These are phyloP conservation scores for Ctenoplectra terminalis DNA, from an alignment of 1,140 invertebrate species.

Conservation along the genomic window DNA sequence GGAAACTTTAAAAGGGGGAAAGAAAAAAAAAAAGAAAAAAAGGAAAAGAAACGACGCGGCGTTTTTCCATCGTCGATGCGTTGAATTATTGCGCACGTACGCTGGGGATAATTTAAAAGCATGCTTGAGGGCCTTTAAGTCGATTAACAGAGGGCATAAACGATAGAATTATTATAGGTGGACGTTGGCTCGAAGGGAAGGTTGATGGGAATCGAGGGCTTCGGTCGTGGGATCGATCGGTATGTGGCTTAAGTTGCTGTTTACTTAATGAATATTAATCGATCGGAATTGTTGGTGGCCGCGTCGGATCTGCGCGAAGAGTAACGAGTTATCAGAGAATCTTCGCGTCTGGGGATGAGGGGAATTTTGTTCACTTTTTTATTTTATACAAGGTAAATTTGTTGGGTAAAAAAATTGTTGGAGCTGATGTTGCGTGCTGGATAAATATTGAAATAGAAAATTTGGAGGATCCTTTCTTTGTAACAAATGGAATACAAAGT, in stretches of 20 bases:
- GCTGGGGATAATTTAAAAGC: not conserved
- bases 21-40: too few relatives aligned
- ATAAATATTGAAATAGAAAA: too few relatives aligned
- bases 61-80: not conserved
- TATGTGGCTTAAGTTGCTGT: not conserved
- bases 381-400: too few relatives aligned
- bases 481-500: too few relatives aligned
- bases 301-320: not conserved
- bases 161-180: not conserved
- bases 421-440: too few relatives aligned
- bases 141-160: not conserved
- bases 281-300: not conserved
- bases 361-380: too few relatives aligned
- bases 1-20: too few relatives aligned
- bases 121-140: not conserved
- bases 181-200: not conserved
- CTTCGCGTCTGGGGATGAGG: too few relatives aligned
- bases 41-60: not conserved
- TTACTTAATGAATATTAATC: constrained; percentile 8
- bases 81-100: not conserved
- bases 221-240: not conserved
- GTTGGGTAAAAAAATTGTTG: too few relatives aligned
- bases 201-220: not conserved
- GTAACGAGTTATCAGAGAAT: too few relatives aligned
- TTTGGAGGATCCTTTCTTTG: too few relatives aligned